Evolutionary conservation across 1,140 invertebrate species (phyloP), one percentile per base, ranked within the genome.

Genomic region (Galleria mellonella): DNA sequence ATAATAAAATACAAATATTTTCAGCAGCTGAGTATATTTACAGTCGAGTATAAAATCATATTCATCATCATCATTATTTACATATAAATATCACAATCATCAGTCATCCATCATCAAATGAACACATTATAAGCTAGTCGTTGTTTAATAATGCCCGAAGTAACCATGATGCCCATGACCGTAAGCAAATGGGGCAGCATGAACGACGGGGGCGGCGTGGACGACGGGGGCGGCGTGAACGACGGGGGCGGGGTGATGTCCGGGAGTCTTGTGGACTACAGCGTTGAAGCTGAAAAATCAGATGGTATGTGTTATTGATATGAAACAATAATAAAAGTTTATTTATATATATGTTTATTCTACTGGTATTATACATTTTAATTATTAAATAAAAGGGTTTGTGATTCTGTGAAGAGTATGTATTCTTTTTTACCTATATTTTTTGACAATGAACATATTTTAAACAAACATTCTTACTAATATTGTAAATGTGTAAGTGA

Each of bases 31-130:
- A 67, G 51, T 70, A 69, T 83, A 84, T 84, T 84, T 84, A 84
- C 78, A 84, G 55, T 52, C 62, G 60, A 75, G 63, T 78, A 78
- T 71, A 71, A 72, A 67, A 61, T 61, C 43, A 41, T 35, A 43
- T 47, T 59, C 68, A 67, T 67, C 61, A 67, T 67, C 61, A 74
- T 63, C 52, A 67, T 59, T 62, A 70, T 81, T 55, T 77, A 83
- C 72, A 79, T 74, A 79, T 84, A 84, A 84, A 84, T 84, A 84
- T 81, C 76, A 83, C 78, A 83, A 59, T 64, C 63, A 70, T 65
- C 79, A 83, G 56, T 72, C 77, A 84, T 79, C 48, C 73, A 44
- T 73, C 75, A 68, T 62, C 17, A 23, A 23, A 23, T 23, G 17
- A 23, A 23, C 17, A 75, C 52, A 62, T 56, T 49, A 62, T 55